Conservation (phyloP, 2,797 vertebrate genomes). For the Echiichthys vipera region DNA sequence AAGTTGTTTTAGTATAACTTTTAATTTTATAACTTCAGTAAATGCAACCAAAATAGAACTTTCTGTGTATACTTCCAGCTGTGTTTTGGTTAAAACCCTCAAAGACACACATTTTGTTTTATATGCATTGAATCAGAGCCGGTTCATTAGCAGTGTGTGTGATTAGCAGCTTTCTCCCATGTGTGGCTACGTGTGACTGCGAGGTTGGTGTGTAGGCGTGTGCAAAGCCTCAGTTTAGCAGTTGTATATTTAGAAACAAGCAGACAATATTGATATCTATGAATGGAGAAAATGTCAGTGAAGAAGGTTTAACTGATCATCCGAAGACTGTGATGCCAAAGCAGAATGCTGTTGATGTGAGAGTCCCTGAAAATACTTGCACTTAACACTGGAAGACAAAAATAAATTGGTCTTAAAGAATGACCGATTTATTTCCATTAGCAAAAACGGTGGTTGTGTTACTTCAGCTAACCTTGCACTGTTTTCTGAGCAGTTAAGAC, state of each 20-base stretch:
- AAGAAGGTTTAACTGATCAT: constrained; percentile 39
- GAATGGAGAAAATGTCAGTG: constrained; percentile 43
- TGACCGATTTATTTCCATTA: constrained; percentile 36
- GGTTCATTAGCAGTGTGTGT: constrained; percentile 59
- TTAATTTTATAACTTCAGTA: neutral
- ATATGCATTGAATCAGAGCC: constrained; percentile 76
- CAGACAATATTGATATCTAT: constrained; percentile 44
- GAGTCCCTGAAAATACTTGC: constrained; percentile 63
- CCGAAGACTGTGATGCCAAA: constrained; percentile 53
- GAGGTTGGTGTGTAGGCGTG: constrained; percentile 65
- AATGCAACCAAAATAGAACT: neutral
- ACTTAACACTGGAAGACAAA: constrained; percentile 15
- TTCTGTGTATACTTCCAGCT: neutral
- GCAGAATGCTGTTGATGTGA: constrained; percentile 49
- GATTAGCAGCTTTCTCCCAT: constrained; percentile 54
- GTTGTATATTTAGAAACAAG: constrained; percentile 60
- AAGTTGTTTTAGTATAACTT: neutral
- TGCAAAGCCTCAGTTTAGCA: constrained; percentile 66
- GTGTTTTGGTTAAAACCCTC: neutral
- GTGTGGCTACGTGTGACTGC: constrained; percentile 57
- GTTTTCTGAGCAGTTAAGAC: neutral
- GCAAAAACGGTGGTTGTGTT: neutral
- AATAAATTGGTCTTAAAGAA: constrained; percentile 37
- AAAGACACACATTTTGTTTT: neutral
- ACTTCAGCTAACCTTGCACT: constrained; percentile 14